Evolutionary conservation across 2,888 invertebrate species (phyloP).

Genomic region (Erpobdella octoculata): DNA sequence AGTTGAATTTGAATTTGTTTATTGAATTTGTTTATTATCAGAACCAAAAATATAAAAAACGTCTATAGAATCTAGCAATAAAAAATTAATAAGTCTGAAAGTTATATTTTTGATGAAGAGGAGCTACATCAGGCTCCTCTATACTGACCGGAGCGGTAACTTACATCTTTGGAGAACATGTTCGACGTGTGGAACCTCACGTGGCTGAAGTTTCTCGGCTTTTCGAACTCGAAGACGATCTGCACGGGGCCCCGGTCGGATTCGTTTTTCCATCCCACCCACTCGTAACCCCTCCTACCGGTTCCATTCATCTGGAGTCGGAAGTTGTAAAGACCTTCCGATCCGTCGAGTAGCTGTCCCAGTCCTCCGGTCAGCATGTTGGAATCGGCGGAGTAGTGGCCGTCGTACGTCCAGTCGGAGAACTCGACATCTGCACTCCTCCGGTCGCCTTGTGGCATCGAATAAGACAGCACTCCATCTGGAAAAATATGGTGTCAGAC

Average conservation of each 20-base stretch:
- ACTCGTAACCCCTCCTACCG: slow-evolving; percentile 59
- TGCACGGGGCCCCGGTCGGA: slow-evolving; percentile 55
- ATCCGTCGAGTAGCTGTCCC: slow-evolving; percentile 74
- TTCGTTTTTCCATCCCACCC: slow-evolving; percentile 74
- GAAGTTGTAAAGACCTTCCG: slow-evolving; percentile 68
- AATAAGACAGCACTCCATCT: slow-evolving; percentile 77
- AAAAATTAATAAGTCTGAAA: too few species aligned
- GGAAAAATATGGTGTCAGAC: slow-evolving; percentile 41
- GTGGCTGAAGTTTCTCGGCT: slow-evolving; percentile 74
- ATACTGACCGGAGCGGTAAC: too few species aligned
- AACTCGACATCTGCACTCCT: slow-evolving; percentile 72
- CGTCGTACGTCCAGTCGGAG: slow-evolving; percentile 77
- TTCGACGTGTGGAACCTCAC: slow-evolving; percentile 77
- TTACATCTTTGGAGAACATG: slow-evolving; percentile 72
- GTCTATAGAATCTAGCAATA: not conserved
- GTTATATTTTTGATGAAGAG: too few species aligned
- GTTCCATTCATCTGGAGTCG: slow-evolving; percentile 60
- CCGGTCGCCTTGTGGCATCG: slow-evolving; percentile 81
- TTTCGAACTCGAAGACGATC: slow-evolving; percentile 77
- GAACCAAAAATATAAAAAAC: not conserved
- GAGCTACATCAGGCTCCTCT: too few species aligned
- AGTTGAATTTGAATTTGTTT: not conserved
- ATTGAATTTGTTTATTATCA: not conserved
- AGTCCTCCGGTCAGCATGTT: slow-evolving; percentile 64
- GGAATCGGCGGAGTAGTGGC: slow-evolving; percentile 47